These are phyloP conservation scores for Panurus biarmicus DNA, from an alignment of 2,113 vertebrate species.

Conservation along the genomic window DNA sequence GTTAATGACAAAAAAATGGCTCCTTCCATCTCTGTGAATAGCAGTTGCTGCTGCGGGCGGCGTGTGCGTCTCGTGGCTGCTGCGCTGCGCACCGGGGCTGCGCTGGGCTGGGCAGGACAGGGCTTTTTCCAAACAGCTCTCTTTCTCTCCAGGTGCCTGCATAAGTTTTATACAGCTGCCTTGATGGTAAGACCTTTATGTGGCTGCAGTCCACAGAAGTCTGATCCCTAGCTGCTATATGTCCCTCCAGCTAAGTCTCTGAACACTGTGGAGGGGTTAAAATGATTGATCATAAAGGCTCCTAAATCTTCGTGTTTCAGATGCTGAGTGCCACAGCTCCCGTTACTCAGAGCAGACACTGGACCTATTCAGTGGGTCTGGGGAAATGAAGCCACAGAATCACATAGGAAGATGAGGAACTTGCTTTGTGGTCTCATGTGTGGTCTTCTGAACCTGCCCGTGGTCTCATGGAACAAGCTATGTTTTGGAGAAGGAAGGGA, in stretches of 20 bases:
- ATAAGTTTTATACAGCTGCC: neutral
- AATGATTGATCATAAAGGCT: neutral
- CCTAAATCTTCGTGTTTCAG: neutral
- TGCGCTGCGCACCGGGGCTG: neutral
- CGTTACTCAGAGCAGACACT: rapidly evolving
- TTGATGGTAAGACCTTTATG: neutral
- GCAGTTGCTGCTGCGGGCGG: neutral
- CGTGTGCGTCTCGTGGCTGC: neutral
- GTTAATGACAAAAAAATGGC: conserved; percentile 31
- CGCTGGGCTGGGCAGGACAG: rapidly evolving
- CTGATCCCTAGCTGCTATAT: neutral
- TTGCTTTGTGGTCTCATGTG: neutral
- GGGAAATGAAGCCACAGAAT: neutral
- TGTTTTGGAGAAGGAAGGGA: neutral
- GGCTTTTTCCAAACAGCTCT: neutral
- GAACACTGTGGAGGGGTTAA: neutral
- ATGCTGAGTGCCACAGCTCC: neutral
- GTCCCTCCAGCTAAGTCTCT: neutral
- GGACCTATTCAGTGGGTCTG: neutral
- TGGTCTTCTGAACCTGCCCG: neutral
- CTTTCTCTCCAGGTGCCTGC: neutral
- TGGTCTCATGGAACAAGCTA: neutral
- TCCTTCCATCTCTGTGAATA: neutral
- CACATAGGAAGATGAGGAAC: neutral
- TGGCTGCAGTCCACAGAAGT: neutral